Base-by-base conservation (phyloP, 2,797 vertebrate species). In the Galagoides demidoff region DNA sequence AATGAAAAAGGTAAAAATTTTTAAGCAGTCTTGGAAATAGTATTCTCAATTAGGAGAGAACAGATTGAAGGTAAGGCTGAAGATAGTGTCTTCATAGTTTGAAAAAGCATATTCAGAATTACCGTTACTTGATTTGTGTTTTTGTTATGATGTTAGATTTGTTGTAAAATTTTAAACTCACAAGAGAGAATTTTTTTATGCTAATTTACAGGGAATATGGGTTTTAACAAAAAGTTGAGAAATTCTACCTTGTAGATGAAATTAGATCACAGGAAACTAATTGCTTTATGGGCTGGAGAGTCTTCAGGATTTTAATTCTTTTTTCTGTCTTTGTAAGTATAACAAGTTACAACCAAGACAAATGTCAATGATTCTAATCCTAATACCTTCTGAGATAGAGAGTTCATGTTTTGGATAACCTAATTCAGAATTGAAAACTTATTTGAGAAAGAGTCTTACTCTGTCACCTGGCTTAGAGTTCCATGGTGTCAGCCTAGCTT, bases 21-120 rank as follows among this genome's bases (percentile, higher is more conserved):
- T 93, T 83, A 79, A 93, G 52, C 63, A 85, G 23, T 89, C 39
- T 90, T 34, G 71, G 13, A 88, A 79, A 39, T 73, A 89, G 34
- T 86, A 85, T 83, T 85, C 45, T 96, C 61, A 76, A 45, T 70
- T 87, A 79, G 61, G 10, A 73, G 23, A 94, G 25, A 84, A 81
- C 45, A 88, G 16, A 91, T 64, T 96, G 25, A 12, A 64, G 19
- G 39, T 57, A 73, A 77, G 66, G 31, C 76, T 95, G 16, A 37
- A 17, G 9, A 88, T 22, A 37, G 10, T 87, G 11, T 90, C n/a
- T 77, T 0, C 55, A 8, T 71, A 70, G 52, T 84, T 90, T 83
- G 73, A 94, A 96, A 92, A 92, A 23, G 1, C 37, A 91, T 79
- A 70, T 90, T 93, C 74, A 68, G 27, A 90, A 76, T 95, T 66